Percentiles rank a stretch among this genome's conserved stretches.
Conservation (phyloP, 1,140 invertebrate species). For the Papilio dardanus region DNA sequence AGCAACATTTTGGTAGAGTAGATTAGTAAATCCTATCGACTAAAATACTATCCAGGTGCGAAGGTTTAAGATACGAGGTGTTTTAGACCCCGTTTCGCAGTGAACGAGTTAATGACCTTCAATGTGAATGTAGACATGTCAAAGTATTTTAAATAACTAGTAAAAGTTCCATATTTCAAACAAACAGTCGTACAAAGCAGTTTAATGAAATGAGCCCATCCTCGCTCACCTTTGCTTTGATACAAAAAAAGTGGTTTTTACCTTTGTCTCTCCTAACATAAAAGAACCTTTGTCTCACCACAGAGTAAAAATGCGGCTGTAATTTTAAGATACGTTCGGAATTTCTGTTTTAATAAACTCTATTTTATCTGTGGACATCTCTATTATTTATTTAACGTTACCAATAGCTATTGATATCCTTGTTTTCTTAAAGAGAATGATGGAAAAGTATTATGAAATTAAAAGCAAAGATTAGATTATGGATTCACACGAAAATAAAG, state of each 20-base stretch:
- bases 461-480: too few species aligned
- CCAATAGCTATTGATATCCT: too few species aligned
- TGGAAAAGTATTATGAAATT: too few species aligned
- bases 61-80: too few species aligned
- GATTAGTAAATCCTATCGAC: too few species aligned
- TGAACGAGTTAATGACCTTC: too few species aligned
- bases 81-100: too few species aligned
- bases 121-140: too few species aligned
- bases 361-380: slow-evolving; percentile 10
- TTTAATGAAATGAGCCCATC: slow-evolving; percentile 2
- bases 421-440: too few species aligned
- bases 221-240: slow-evolving; percentile 10
- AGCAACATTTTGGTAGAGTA: too few species aligned
- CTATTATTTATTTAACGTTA: background rate
- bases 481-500: too few species aligned
- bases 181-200: background rate
- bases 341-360: slow-evolving; percentile 13
- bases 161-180: background rate
- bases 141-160: background rate
- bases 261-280: slow-evolving; percentile 2
- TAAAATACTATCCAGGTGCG: too few species aligned
- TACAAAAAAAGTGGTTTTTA: slow-evolving; percentile 9
- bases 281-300: slow-evolving; percentile 18
- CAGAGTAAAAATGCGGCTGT: slow-evolving; percentile 10
- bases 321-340: slow-evolving; percentile 3